A percentile compares a stretch with the other conserved stretches of the same genome.
These are phyloP conservation scores for Harpalus rubripes DNA, from an alignment of 2,888 invertebrate species.

Conservation along the genomic window DNA sequence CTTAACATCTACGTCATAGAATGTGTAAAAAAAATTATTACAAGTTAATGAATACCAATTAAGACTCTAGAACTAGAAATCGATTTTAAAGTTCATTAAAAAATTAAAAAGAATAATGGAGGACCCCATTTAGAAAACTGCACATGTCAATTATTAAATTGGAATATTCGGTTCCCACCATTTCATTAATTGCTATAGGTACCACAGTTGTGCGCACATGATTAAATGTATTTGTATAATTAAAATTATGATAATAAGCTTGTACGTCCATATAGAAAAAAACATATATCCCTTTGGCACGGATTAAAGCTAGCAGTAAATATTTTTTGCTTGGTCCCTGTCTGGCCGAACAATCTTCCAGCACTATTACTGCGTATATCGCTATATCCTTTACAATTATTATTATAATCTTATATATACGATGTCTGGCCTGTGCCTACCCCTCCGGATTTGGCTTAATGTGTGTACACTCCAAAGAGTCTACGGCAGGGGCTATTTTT, in stretches of 20 bases:
- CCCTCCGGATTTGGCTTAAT: slow-evolving; percentile 55
- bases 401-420: slow-evolving; percentile 56
- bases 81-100: no score
- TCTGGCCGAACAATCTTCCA: not conserved
- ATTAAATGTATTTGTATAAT: slow-evolving; percentile 4
- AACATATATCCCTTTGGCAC: not conserved
- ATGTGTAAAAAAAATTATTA: no score
- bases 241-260: not conserved
- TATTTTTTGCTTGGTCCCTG: not conserved
- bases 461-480: slow-evolving; percentile 23
- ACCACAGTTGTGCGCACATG: not conserved
- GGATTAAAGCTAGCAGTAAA: not conserved
- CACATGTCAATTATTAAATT: not conserved
- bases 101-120: no score
- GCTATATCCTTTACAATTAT: slow-evolving; percentile 9
- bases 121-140: no score
- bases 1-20: no score
- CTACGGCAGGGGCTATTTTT: slow-evolving; percentile 52
- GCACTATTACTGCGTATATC: not conserved
- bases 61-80: no score
- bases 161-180: not conserved
- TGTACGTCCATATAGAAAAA: not conserved
- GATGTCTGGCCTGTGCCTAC: not conserved
- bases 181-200: not conserved
- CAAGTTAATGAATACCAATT: no score